Evolutionary conservation across 2,113 vertebrate species (phyloP).

Genomic region (Acanthochromis polyacanthus): DNA sequence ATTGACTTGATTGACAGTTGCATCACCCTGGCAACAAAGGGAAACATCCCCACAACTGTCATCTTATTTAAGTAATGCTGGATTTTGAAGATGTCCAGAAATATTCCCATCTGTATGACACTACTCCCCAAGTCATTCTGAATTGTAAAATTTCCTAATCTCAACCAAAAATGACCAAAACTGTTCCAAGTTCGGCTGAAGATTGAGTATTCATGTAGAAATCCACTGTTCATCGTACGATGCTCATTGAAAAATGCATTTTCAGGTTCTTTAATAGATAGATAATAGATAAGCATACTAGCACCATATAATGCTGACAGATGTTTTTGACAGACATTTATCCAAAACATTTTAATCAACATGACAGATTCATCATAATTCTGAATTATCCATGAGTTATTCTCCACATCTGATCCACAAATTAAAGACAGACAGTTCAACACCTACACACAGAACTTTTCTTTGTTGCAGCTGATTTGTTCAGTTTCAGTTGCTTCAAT

Average conservation of each 20-base stretch:
- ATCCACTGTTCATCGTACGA: too few relatives aligned
- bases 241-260: too few relatives aligned
- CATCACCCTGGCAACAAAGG: background rate
- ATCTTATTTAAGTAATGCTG: background rate
- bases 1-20: background rate
- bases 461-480: background rate
- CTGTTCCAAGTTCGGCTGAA: background rate
- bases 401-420: background rate
- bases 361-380: too few relatives aligned
- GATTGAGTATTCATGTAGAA: too few relatives aligned
- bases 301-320: background rate
- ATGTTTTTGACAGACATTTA: too few relatives aligned
- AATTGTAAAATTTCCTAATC: background rate
- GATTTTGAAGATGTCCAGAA: too few relatives aligned
- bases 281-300: too few relatives aligned
- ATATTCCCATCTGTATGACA: background rate
- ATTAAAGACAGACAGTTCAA: too few relatives aligned
- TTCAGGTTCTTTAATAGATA: background rate
- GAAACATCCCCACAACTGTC: background rate
- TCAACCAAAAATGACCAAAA: background rate
- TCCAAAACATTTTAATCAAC: too few relatives aligned
- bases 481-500: background rate
- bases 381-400: too few relatives aligned
- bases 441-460: background rate
- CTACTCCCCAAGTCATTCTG: background rate